Evolutionary conservation across 2,888 invertebrate species (phyloP).

Genomic region (Subacronicta megacephala): DNA sequence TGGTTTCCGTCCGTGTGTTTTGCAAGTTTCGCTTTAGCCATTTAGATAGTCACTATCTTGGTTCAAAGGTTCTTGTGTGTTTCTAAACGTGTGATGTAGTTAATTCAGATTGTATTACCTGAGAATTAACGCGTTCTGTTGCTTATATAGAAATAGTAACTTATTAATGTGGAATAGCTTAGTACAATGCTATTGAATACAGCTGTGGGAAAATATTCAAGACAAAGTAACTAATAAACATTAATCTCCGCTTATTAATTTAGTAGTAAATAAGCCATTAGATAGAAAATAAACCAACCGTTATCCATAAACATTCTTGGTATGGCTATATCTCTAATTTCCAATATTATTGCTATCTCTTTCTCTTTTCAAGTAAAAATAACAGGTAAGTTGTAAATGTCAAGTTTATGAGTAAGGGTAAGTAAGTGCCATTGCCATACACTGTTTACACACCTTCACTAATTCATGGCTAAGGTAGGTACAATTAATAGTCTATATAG

Average conservation of each 20-base stretch:
- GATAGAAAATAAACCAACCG: slow-evolving; percentile 9
- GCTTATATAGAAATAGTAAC: neutral
- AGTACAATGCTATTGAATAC: too few relatives aligned
- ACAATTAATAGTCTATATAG: too few relatives aligned
- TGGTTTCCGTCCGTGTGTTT: slow-evolving; percentile 58
- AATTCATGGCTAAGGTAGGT: too few relatives aligned
- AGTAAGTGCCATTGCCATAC: too few relatives aligned
- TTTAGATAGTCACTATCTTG: slow-evolving; percentile 32
- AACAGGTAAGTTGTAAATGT: slow-evolving; percentile 17
- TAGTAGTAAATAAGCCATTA: slow-evolving; percentile 8
- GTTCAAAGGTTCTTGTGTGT: slow-evolving; percentile 36
- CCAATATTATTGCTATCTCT: slow-evolving; percentile 7
- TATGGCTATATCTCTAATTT: neutral
- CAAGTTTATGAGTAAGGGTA: slow-evolving; percentile 4
- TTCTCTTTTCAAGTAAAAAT: slow-evolving; percentile 23
- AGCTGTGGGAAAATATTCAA: too few relatives aligned
- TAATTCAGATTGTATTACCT: slow-evolving; percentile 11
- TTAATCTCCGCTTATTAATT: neutral
- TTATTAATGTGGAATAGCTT: slow-evolving; percentile 1
- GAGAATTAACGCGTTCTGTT: slow-evolving; percentile 6
- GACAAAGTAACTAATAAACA: neutral
- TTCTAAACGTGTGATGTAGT: slow-evolving; percentile 9
- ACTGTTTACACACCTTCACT: too few relatives aligned
- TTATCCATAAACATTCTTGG: slow-evolving; percentile 11
- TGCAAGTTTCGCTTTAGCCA: slow-evolving; percentile 45